Evolutionary conservation across 1,140 invertebrate genomes (phyloP).

Genomic region (Anthonomus grandis): DNA sequence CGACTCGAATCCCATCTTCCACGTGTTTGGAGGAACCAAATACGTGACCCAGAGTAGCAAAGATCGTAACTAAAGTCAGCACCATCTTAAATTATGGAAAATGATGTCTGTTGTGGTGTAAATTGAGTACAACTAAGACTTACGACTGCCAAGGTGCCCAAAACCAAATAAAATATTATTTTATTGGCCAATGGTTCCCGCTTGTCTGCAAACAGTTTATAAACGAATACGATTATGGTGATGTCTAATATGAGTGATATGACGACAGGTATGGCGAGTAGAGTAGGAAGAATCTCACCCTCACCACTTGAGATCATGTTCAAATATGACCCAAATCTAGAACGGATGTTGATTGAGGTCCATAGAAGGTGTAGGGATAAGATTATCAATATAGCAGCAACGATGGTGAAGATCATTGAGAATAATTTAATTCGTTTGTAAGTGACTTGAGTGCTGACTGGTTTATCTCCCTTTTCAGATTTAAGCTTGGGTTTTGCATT

Average conservation of each 20-base stretch:
- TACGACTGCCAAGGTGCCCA: constrained; percentile 9
- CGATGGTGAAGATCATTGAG: constrained; percentile 9
- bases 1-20: constrained; percentile 40
- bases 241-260: constrained; percentile 35
- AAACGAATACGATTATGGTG: constrained; percentile 25
- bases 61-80: constrained; percentile 27
- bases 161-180: constrained; percentile 33
- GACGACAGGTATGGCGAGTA: constrained; percentile 33
- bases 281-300: constrained; percentile 32
- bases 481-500: constrained; percentile 1
- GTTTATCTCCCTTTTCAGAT: constrained; percentile 19
- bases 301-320: constrained; percentile 39
- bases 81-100: constrained; percentile 6
- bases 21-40: constrained; percentile 31
- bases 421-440: constrained; percentile 27
- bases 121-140: not conserved
- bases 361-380: constrained; percentile 30
- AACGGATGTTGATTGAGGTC: constrained; percentile 32
- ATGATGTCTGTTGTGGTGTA: not conserved
- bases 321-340: constrained; percentile 38
- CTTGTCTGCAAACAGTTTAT: constrained; percentile 28
- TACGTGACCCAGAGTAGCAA: constrained; percentile 35
- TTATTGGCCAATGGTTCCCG: constrained; percentile 26
- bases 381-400: constrained; percentile 16
- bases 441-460: constrained; percentile 25